These are phyloP conservation scores for Tympanoctomys barrerae DNA, from an alignment of 2,797 vertebrate species.

Conservation along the genomic window DNA sequence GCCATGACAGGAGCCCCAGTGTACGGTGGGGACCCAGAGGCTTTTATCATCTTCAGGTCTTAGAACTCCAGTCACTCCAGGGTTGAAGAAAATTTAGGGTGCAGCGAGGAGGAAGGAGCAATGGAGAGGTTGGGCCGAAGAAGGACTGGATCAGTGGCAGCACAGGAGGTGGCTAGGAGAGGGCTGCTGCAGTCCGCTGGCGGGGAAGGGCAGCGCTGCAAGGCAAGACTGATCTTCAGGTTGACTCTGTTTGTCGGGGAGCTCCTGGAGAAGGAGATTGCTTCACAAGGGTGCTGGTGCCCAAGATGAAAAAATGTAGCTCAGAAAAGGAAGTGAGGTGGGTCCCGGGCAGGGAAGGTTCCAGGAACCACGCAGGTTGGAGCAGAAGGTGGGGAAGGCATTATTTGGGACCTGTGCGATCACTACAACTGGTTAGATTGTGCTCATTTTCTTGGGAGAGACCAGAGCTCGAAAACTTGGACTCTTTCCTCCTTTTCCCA, in stretches of 20 bases:
- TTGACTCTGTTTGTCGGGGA: background rate
- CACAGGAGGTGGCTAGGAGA: background rate
- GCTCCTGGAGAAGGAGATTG: background rate
- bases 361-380: background rate
- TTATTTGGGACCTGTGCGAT: background rate
- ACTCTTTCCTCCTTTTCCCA: background rate
- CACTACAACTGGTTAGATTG: background rate
- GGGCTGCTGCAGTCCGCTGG: background rate
- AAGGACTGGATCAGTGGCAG: background rate
- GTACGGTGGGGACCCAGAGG: background rate
- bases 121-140: background rate
- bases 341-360: rapidly evolving
- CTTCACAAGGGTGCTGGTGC: background rate
- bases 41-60: background rate
- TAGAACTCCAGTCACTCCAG: background rate
- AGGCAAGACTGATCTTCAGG: background rate
- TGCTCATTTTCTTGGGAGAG: background rate
- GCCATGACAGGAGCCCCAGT: background rate
- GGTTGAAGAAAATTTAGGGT: background rate
- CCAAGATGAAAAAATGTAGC: background rate
- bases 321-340: background rate
- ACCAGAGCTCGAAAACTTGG: conserved; percentile 43
- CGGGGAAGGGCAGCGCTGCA: background rate
- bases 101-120: background rate
- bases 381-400: background rate